Percentiles rank a stretch among this genome's conserved stretches.
phyloP scores from a whole-genome alignment of 2,113 vertebrate species.

The Cyprinodon brontotheroides region DNA sequence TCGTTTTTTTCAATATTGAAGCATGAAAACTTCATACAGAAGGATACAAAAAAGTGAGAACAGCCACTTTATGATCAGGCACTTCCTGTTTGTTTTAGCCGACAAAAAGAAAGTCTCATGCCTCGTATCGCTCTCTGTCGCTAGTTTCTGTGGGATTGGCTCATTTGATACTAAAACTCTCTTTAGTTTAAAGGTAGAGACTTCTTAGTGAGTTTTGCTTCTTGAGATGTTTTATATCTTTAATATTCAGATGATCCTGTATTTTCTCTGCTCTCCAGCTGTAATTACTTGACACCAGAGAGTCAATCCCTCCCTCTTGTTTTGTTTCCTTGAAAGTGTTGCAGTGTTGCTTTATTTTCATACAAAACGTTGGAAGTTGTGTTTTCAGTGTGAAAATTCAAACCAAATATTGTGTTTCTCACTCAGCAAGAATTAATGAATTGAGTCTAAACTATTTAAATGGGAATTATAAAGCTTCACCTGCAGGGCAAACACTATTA shows the following conservation, averaged over 20 bases:
- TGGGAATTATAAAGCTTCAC: slow-evolving; percentile 18
- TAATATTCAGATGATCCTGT: background rate
- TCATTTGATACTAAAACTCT: background rate
- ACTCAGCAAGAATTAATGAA: slow-evolving; percentile 13
- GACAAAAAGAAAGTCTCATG: slow-evolving; percentile 9
- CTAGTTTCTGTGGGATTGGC: no score
- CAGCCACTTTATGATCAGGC: slow-evolving; percentile 28
- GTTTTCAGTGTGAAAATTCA: slow-evolving; percentile 3
- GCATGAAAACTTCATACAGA: background rate
- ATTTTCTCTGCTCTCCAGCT: background rate
- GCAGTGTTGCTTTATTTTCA: background rate
- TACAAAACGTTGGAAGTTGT: background rate
- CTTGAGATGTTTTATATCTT: slow-evolving; percentile 13
- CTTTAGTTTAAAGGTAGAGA: background rate
- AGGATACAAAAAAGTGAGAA: background rate
- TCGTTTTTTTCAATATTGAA: background rate
- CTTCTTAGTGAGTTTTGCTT: background rate
- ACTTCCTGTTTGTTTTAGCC: slow-evolving; percentile 58
- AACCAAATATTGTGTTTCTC: slow-evolving; percentile 13
- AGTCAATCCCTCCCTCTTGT: background rate
- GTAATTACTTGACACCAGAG: background rate
- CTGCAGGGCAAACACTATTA: slow-evolving; percentile 7
- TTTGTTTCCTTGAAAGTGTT: background rate
- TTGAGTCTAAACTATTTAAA: slow-evolving; percentile 11
- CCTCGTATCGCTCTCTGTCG: background rate